phyloP scores from a whole-genome alignment of 2,888 invertebrate genomes.

The Diogma glabrata region DNA sequence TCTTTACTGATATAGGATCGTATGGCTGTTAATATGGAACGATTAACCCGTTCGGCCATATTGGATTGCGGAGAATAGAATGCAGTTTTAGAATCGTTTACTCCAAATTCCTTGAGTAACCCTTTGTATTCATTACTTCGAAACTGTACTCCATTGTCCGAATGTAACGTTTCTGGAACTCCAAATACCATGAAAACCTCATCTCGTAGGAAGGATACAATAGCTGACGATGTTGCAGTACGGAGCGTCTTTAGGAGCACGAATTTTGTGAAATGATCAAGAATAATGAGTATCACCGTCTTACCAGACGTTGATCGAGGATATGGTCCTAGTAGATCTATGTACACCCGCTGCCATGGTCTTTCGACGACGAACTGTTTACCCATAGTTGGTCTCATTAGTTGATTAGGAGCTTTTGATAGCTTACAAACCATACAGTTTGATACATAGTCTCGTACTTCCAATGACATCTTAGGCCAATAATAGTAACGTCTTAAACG shows the following conservation, averaged over 20 bases:
- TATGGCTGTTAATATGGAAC: conserved; percentile 23
- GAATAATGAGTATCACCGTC: conserved; percentile 9
- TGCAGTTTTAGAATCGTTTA: conserved; percentile 18
- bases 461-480: conserved; percentile 16
- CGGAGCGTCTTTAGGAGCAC: conserved; percentile 10
- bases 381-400: conserved; percentile 13
- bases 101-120: conserved; percentile 16
- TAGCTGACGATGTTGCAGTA: conserved; percentile 9
- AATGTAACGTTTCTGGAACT: conserved; percentile 14
- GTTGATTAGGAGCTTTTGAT: conserved; percentile 8
- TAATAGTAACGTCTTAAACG: no score
- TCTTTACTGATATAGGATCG: conserved; percentile 20
- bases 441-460: conserved; percentile 12
- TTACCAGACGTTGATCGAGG: conserved; percentile 8
- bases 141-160: conserved; percentile 24
- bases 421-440: conserved; percentile 14
- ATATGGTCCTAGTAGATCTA: background rate
- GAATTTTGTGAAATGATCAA: conserved; percentile 16
- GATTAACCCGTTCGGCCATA: conserved; percentile 25
- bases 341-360: background rate
- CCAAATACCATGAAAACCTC: conserved; percentile 21
- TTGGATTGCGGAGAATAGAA: conserved; percentile 27
- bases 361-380: conserved; percentile 5
- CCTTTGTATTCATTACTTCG: background rate
- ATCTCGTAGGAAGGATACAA: conserved; percentile 11